Evolutionary conservation across 2,113 vertebrate species (phyloP).

Genomic region (Tetrax tetrax): DNA sequence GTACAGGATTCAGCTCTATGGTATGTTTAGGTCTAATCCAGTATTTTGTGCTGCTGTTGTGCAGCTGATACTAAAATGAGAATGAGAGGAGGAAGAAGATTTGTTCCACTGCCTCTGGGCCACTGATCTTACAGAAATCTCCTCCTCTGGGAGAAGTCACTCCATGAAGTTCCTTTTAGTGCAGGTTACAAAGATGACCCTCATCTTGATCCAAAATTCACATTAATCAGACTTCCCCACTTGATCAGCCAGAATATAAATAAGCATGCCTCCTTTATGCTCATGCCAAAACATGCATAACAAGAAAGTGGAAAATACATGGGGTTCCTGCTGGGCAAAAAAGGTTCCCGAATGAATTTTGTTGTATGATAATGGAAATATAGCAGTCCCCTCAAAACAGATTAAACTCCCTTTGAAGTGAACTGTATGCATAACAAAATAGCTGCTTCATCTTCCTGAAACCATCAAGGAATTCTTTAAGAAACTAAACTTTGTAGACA

Average conservation of each 20-base stretch:
- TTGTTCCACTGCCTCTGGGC: constrained; percentile 45
- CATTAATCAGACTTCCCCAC: constrained; percentile 8
- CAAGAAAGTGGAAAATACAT: background rate
- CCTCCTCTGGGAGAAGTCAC: background rate
- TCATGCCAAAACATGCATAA: constrained; percentile 35
- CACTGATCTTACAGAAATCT: constrained; percentile 27
- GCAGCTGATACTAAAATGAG: constrained; percentile 50
- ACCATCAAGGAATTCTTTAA: constrained; percentile 3
- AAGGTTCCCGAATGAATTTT: constrained; percentile 37
- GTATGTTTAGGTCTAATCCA: background rate
- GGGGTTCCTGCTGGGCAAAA: constrained; percentile 32
- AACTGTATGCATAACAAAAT: constrained; percentile 41
- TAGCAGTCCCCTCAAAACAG: constrained; percentile 7
- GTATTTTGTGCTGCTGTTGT: constrained; percentile 9
- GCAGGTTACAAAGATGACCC: constrained; percentile 19
- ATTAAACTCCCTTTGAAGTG: constrained; percentile 50
- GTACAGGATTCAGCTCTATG: background rate
- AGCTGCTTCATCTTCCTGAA: background rate
- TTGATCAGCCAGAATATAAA: constrained; percentile 50
- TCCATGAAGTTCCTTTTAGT: constrained; percentile 24
- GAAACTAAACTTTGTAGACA: background rate
- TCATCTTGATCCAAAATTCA: constrained; percentile 49
- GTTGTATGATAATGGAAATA: constrained; percentile 27
- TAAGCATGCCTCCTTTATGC: background rate
- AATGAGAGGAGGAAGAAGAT: background rate